phyloP scores from a whole-genome alignment of 2,888 invertebrate species.

The Lochmaea crataegi region DNA sequence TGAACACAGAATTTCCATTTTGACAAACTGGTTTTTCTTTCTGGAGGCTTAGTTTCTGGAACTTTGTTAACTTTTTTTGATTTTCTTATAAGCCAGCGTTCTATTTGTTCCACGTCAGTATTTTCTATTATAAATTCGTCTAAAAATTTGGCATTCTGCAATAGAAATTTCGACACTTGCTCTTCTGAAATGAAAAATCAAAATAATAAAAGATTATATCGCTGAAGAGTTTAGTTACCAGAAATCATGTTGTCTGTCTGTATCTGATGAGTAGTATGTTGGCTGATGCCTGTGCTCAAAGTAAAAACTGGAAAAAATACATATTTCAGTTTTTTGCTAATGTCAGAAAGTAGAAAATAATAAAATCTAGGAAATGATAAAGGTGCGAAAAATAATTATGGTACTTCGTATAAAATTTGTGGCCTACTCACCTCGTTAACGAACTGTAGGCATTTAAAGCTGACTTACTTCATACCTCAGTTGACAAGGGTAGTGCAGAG shows the following conservation, averaged over 20 bases:
- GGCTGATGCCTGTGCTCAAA: neutral
- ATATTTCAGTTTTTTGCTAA: no score
- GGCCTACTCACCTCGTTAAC: no score
- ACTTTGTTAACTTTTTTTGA: conserved; percentile 67
- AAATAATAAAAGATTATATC: neutral
- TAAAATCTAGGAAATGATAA: no score
- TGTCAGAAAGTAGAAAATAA: no score
- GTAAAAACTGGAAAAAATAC: neutral
- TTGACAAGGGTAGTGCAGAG: no score
- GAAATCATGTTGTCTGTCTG: neutral
- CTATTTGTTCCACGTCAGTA: conserved; percentile 72
- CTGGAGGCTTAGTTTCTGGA: conserved; percentile 54
- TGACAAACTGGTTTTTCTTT: conserved; percentile 69
- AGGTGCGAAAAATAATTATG: no score
- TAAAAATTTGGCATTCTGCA: conserved; percentile 73
- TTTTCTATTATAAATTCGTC: conserved; percentile 74
- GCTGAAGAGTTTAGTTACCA: neutral
- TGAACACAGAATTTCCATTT: conserved; percentile 72
- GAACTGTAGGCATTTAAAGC: no score
- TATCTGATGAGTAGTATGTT: neutral
- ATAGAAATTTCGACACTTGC: conserved; percentile 69
- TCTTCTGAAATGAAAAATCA: conserved; percentile 53
- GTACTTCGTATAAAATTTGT: no score
- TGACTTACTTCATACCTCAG: no score
- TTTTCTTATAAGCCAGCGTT: conserved; percentile 73